Evolutionary conservation across 1,140 invertebrate genomes (phyloP).

Genomic region (Vanessa tameamea): DNA sequence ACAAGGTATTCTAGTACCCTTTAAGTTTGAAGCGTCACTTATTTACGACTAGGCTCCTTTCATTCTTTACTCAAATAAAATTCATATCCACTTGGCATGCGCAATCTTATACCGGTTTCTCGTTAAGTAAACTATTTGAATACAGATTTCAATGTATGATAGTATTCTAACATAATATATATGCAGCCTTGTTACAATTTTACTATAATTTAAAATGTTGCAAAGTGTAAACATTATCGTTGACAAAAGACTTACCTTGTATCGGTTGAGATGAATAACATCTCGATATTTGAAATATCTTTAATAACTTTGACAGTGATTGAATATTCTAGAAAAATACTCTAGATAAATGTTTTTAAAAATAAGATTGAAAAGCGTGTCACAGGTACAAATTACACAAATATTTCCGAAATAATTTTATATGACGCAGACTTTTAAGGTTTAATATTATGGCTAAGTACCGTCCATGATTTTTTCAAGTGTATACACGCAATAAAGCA

Average conservation of each 20-base stretch:
- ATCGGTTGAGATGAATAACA: not conserved
- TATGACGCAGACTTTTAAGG: no score
- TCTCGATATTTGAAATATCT: not conserved
- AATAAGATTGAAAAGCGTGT: no score
- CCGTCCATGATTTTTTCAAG: no score
- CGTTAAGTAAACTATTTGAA: not conserved
- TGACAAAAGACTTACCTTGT: not conserved
- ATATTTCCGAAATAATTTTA: no score
- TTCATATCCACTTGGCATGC: not conserved
- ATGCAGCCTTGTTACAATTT: not conserved
- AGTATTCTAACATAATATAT: constrained; percentile 1
- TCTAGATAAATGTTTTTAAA: no score
- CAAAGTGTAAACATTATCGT: not conserved
- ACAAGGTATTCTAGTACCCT: no score
- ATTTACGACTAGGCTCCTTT: not conserved
- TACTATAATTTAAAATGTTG: not conserved
- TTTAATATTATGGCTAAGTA: no score
- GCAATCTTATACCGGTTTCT: not conserved
- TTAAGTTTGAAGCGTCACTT: no score
- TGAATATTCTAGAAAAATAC: no score
- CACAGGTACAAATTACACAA: no score
- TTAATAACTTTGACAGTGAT: not conserved
- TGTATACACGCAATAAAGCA: no score
- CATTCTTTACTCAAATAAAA: not conserved
- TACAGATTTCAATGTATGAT: constrained; percentile 6